Evolutionary conservation across 2,797 vertebrate genomes (phyloP).

Genomic region (Loriculus beryllinus): DNA sequence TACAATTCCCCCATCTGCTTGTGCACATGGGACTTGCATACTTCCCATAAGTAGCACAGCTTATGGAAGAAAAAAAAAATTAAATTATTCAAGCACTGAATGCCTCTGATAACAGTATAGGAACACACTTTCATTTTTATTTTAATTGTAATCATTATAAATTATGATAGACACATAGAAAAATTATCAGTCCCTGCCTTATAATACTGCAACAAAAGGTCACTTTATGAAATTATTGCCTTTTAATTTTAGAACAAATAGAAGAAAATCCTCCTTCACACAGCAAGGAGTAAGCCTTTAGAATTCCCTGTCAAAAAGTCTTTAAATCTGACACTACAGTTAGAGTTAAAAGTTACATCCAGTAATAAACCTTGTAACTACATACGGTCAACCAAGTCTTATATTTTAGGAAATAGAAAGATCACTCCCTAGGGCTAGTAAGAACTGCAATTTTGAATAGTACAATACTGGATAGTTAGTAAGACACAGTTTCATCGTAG

Average conservation of each 20-base stretch:
- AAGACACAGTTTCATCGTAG: not conserved
- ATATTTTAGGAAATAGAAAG: not conserved
- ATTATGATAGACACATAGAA: not conserved
- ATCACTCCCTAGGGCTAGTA: not conserved
- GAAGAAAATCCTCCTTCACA: not conserved
- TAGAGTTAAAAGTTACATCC: not conserved
- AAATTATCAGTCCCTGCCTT: not conserved
- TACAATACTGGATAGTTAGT: not conserved
- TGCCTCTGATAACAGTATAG: not conserved
- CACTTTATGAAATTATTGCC: not conserved
- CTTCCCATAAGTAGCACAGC: not conserved
- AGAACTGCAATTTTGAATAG: not conserved
- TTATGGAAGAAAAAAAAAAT: not conserved
- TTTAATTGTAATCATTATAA: slow-evolving; percentile 37
- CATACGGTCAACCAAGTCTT: not conserved
- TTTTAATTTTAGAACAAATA: slow-evolving; percentile 29
- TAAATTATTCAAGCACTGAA: not conserved
- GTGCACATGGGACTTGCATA: slow-evolving; percentile 13
- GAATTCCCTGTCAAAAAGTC: not conserved
- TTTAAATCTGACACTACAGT: not conserved
- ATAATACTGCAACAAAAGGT: slow-evolving; percentile 9
- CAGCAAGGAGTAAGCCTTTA: not conserved
- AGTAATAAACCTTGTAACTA: not conserved
- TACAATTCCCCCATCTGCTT: slow-evolving; percentile 38
- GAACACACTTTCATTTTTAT: not conserved